Evolutionary conservation across 2,888 invertebrate species (phyloP).

Genomic region (Diachrysia chrysitis): DNA sequence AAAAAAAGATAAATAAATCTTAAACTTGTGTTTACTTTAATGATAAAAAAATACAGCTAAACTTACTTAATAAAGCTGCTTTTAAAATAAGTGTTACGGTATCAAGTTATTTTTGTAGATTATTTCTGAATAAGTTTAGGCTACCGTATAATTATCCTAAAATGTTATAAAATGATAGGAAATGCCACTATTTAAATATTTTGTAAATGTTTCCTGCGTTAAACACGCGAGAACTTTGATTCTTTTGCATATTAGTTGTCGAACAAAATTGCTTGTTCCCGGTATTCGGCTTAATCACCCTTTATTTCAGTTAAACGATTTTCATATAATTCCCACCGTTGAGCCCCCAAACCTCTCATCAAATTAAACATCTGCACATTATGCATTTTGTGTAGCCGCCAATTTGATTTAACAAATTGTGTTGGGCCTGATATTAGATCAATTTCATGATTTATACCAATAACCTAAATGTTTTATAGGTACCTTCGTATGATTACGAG

Average conservation of each 20-base stretch:
- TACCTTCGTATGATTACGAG: slow-evolving; percentile 42
- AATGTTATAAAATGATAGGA: slow-evolving; percentile 33
- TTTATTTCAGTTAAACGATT: slow-evolving; percentile 83
- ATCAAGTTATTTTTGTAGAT: neutral
- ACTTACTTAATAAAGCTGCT: neutral
- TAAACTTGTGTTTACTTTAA: too few relatives aligned
- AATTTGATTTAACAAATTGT: slow-evolving; percentile 84
- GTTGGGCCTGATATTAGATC: slow-evolving; percentile 70
- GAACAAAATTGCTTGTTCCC: slow-evolving; percentile 72
- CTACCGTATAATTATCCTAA: slow-evolving; percentile 21
- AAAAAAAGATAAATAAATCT: too few relatives aligned
- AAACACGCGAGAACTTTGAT: slow-evolving; percentile 42
- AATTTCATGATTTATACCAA: slow-evolving; percentile 70
- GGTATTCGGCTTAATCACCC: slow-evolving; percentile 73
- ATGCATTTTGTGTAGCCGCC: slow-evolving; percentile 81
- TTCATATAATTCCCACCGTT: slow-evolving; percentile 80
- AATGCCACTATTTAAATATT: slow-evolving; percentile 43
- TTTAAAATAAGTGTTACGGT: neutral
- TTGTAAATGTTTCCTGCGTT: slow-evolving; percentile 44
- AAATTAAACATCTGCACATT: slow-evolving; percentile 85
- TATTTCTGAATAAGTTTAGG: neutral
- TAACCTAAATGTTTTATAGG: slow-evolving; percentile 67
- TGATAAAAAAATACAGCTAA: too few relatives aligned
- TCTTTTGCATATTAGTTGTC: slow-evolving; percentile 35
- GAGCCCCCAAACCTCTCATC: slow-evolving; percentile 78